Base-by-base conservation (phyloP, 2,888 invertebrate species). In the Rhorus exstirpatorius region DNA sequence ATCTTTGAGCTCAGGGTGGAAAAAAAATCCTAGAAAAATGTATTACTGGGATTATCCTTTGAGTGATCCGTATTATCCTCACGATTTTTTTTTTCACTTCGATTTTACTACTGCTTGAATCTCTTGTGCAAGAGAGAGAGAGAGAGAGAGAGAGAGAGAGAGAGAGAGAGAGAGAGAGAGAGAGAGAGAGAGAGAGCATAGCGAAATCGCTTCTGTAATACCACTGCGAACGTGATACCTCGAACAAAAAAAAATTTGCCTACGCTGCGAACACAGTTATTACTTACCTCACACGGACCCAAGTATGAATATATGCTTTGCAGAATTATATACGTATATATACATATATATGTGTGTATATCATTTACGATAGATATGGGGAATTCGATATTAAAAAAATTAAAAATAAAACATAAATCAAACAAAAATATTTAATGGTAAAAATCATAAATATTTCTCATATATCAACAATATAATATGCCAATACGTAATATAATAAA, bases 181-280 rank as follows among this genome's bases (percentile, higher is more conserved):
- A 2, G 17, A 1, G 21, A 17, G 2, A 7, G 21, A 21, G 10
- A 26, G 17, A 24, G 21, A 3, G 46, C 31, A 24, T 10, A 41
- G 26, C 14, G 24, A 68, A 35, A 31, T 12, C 6, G 38, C n/a
- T n/a, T n/a, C 38, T 53, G 38, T 68, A 51, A 68, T 68, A 53
- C 68, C 19, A 21, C 38, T 21, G 19, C 10, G 21, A 10, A 17
- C 61, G n/a, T 21, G 38, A 61, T 35, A 51, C 74, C 24, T n/a
- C 26, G 19, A 12, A n/a, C 24, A 55, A 17, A 14, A 14, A 58
- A 74, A 76, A 76, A 68, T 68, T 76, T 76, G 67, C 76, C 67
- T 68, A 68, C 67, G 38, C 49, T 67, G 60, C 63, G 55, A 58
- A 46, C 67, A 68, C 67, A 58, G 21, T 19, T 60, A 76, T 76